Evolutionary conservation across 2,888 invertebrate genomes (phyloP), one percentile per base, ranked within the genome.

Genomic region (Uropetala carovei): DNA sequence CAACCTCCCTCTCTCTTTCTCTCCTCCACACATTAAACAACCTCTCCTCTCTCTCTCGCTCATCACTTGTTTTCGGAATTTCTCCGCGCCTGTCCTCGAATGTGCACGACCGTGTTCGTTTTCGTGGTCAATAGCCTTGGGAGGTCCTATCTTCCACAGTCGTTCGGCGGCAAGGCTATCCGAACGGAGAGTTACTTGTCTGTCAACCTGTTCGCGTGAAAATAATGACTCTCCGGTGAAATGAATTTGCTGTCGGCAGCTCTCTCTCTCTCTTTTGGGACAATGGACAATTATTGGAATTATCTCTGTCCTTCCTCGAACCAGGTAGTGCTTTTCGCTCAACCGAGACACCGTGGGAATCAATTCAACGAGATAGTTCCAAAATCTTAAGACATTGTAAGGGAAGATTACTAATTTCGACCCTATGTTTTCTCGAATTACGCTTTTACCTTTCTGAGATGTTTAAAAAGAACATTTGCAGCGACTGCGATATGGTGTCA

Each of bases 61-160:
- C 43, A 43, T 43, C 43, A 43, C 43, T 43, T 43, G 43, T 43
- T 43, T 43, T 43, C 43, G 3, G 43, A 43, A 43, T 43, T 43
- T 43, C 43, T 1, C 43, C 43, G 43, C 43, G 1, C 43, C 3
- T 43, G 43, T 43, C 43, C 43, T 43, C 43, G 43, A 43, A 43
- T 43, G 43, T 43, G 43, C 43, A 43, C 43, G 43, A 5, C 43
- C 43, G 75, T 27, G 75, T 13, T n/a, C 75, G 75, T 75, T 75
- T n/a, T 75, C 75, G 22, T 75, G 75, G 75, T 75, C 75, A 75
- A 27, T 75, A 75, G 75, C 75, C 75, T 75, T 75, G 75, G 75
- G 75, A 22, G 75, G 75, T 27, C 22, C 27, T 75, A 75, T 75
- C 75, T 75, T 75, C 75, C 22, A 27, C 75, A 4, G 27, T 22